Base-by-base conservation (phyloP, 2,888 invertebrate species). In the Dryadula phaetusa region DNA sequence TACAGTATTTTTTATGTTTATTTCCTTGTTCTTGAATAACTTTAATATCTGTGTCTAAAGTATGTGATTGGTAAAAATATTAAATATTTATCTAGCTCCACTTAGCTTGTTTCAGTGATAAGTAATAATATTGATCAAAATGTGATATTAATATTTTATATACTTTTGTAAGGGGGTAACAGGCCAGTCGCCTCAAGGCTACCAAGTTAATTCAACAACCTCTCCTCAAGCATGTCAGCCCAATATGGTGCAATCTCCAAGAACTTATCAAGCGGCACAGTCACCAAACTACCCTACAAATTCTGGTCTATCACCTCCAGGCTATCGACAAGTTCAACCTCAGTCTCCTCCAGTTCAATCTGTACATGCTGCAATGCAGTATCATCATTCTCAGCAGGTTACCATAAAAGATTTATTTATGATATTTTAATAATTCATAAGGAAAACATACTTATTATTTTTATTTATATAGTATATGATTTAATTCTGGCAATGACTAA, bases 251-350 rank as follows among this genome's bases (percentile, higher is more conserved):
- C 91, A 90, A 68, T 87, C 92, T 0, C 91, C 91, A 34, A 81
- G 91, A 79, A 87, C 78, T 88, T 84, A 93, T 80, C 94, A 94
- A 75, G 88, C 93, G 73, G 90, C 94, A 61, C 93, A 94, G 73
- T 94, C 94, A 42, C 94, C 91, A 49, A 90, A 79, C 76, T 92
- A 90, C 72, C 78, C 85, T 20, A 79, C 86, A 42, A 85, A 82
- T 75, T 89, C 94, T 70, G 94, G 93, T 61, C 86, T 94, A 70
- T 94, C 94, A 70, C 94, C 94, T 14, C 93, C 94, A 42, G 93
- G 86, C 60, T 92, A 89, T 76, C 87, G 91, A 79, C 91, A 92
- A 80, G 90, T 92, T 63, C 92, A 86, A 66, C 82, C 90, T 14
- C 93, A 93, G 74, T 90, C 91, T 5, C 93, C 93, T 47, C 92